A percentile compares a stretch with the other conserved stretches of the same genome.
These are phyloP conservation scores for Bos indicus DNA, from an alignment of 2,113 vertebrate genomes.

Conservation along the genomic window DNA sequence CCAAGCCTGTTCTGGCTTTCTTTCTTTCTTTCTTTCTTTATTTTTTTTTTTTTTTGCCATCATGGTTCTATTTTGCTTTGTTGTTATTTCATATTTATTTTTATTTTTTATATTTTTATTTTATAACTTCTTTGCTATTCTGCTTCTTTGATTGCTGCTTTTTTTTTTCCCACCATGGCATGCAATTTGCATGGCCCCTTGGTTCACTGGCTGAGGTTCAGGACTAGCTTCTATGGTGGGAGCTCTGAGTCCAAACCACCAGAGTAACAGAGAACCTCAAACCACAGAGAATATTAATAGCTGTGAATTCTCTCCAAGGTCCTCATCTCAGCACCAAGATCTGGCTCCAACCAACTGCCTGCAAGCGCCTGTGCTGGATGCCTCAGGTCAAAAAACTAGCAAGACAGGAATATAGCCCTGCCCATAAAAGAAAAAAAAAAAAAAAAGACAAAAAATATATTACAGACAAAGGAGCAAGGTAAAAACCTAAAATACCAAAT, in stretches of 20 bases:
- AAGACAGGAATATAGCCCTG: neutral
- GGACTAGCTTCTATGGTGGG: neutral
- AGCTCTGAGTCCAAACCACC: neutral
- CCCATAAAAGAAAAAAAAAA: neutral
- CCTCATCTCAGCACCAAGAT: neutral
- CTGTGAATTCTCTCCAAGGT: neutral
- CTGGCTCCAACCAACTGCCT: neutral
- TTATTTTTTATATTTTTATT: neutral
- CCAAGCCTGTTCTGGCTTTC: neutral
- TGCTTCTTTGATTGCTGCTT: neutral
- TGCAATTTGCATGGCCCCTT: neutral
- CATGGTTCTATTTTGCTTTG: neutral
- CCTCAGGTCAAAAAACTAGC: neutral
- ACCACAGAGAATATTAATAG: neutral
- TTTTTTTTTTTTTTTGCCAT: neutral
- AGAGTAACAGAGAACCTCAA: neutral
- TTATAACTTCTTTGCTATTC: neutral
- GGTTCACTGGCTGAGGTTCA: neutral
- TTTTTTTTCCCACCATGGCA: neutral
- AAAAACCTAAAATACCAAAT: neutral
- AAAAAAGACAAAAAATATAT: neutral
- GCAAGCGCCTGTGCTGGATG: neutral
- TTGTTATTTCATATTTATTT: neutral
- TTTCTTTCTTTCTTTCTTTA: no score
- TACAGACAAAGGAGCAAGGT: neutral